Base-by-base conservation (phyloP, 2,888 invertebrate genomes). In the Ryuthela nishihirai region DNA sequence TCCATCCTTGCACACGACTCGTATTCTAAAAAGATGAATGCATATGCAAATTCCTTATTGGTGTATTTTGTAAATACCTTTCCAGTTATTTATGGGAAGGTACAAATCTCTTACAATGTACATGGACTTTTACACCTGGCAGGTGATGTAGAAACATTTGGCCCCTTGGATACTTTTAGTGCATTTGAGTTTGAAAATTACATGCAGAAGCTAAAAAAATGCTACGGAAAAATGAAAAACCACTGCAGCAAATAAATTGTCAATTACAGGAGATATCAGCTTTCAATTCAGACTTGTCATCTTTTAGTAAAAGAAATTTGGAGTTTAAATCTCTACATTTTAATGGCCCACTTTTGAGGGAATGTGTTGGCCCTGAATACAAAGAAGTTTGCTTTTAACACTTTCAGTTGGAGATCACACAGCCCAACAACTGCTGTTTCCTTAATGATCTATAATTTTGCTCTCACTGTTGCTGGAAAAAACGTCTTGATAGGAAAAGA, bases 121-220 rank as follows among this genome's bases (percentile, higher is more conserved):
- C 70, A 71, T 50, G 54, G 54, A 21, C 46, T 71, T 1, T 36
- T 65, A 23, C 70, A 71, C 62, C 44, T 71, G 4, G 23, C 58
- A 18, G 46, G 41, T 26, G 69, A 70, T 58, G 67, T 65, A 1
- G 48, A 53, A 26, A 35, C n/a, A 0, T 64, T 65, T 54, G 67
- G 66, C 0, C n/a, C 29, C 6, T 15, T 69, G 10, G 65, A 69
- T 55, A 34, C 29, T 9, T 66, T 62, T 48, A 65, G 65, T 56
- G 52, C 67, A 5, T 68, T 68, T 48, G 40, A 25, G 10, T 69
- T 66, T 46, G 67, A 68, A 56, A 69, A 58, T 45, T 64, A 49
- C 29, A 63, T 69, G 66, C 62, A 66, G 32, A 53, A 39, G 3
- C 25, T 68, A 67, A 54, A 64, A 34, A 38, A 45, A 29, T 39